phyloP scores from a whole-genome alignment of 2,113 vertebrate genomes.

The Falcunculus frontatus region DNA sequence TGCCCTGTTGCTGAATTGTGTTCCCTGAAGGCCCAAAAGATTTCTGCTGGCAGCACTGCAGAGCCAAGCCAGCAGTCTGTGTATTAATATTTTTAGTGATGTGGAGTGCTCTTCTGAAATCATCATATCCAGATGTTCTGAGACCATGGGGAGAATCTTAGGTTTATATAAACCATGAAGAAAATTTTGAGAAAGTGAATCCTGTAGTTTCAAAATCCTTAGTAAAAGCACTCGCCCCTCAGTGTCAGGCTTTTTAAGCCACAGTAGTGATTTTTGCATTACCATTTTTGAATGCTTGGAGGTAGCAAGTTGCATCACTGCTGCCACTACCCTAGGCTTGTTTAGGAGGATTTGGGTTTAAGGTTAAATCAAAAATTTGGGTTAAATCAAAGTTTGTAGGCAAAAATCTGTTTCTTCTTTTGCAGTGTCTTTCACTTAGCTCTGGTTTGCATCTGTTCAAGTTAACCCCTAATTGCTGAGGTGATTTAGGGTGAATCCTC shows the following conservation, averaged over 20 bases:
- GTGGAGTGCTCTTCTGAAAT: background rate
- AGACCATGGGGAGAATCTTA: background rate
- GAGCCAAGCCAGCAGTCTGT: background rate
- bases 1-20: background rate
- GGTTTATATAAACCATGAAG: background rate
- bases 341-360: background rate
- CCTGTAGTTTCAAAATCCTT: background rate
- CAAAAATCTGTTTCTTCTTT: background rate
- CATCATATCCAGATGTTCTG: background rate
- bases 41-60: background rate
- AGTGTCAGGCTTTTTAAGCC: background rate
- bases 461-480: background rate
- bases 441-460: background rate
- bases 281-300: background rate
- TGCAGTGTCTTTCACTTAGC: background rate
- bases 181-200: background rate
- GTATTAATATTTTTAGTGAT: background rate
- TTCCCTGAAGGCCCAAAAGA: background rate
- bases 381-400: background rate
- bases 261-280: background rate
- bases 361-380: background rate
- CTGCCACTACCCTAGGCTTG: background rate
- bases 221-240: background rate
- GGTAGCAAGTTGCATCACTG: background rate
- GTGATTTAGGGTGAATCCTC: background rate